These are phyloP conservation scores for Rhinolophus sinicus DNA, from an alignment of 2,113 vertebrate genomes.

Conservation along the genomic window DNA sequence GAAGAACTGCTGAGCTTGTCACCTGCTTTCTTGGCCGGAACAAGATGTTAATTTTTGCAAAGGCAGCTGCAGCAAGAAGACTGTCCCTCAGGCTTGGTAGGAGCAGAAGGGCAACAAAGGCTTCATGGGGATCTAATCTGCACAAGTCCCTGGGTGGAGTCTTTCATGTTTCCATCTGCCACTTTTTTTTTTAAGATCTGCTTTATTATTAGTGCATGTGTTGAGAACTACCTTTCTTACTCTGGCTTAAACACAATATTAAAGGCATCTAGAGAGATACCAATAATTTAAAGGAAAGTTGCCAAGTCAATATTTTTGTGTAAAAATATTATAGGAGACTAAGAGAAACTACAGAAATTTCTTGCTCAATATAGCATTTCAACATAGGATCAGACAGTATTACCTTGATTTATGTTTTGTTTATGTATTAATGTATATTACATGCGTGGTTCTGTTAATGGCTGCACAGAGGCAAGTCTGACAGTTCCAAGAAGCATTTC, in stretches of 20 bases:
- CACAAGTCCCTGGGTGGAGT: neutral
- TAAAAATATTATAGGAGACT: neutral
- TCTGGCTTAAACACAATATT: conserved; percentile 20
- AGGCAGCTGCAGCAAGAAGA: conserved; percentile 49
- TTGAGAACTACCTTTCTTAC: neutral
- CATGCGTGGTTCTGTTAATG: neutral
- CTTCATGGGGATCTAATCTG: conserved; percentile 37
- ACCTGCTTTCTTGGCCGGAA: conserved; percentile 62
- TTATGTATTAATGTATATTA: neutral
- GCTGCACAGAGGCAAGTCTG: conserved; percentile 25
- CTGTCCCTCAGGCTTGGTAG: conserved; percentile 26
- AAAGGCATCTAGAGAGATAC: neutral
- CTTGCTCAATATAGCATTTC: conserved; percentile 21
- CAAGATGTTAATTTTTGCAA: conserved; percentile 61
- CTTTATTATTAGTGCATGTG: neutral
- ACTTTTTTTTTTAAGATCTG: conserved; percentile 22
- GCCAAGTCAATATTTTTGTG: neutral
- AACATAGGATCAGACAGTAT: conserved; percentile 11
- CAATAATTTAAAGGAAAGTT: conserved; percentile 32
- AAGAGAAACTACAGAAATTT: conserved; percentile 7
- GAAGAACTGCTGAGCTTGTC: conserved; percentile 32
- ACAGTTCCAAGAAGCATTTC: neutral
- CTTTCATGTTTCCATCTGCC: conserved; percentile 24
- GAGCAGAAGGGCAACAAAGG: neutral
- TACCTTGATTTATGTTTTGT: conserved; percentile 8